Evolutionary conservation across 2,113 vertebrate genomes (phyloP).

Genomic region (Salvelinus alpinus): DNA sequence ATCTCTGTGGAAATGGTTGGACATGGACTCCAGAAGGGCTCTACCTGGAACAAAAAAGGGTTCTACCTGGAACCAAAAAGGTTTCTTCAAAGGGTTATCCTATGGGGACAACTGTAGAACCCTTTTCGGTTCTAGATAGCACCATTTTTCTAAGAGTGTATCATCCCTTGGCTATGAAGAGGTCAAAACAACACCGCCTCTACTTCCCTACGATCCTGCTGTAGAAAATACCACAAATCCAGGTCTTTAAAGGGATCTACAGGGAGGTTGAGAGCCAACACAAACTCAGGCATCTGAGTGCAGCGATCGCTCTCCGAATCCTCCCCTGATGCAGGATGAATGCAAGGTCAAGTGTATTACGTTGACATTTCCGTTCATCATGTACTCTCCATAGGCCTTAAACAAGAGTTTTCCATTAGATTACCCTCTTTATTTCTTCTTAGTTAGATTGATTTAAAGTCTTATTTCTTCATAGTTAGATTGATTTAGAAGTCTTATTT

Average conservation of each 20-base stretch:
- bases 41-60: too few relatives aligned
- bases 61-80: too few relatives aligned
- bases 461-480: too few relatives aligned
- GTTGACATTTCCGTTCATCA: constrained; percentile 26
- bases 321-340: constrained; percentile 27
- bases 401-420: constrained; percentile 9
- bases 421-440: background rate
- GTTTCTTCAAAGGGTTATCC: too few relatives aligned
- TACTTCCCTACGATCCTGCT: background rate
- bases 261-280: background rate
- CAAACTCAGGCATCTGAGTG: background rate
- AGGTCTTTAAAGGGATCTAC: background rate
- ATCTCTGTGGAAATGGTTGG: too few relatives aligned
- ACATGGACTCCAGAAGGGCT: too few relatives aligned
- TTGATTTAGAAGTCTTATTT: too few relatives aligned
- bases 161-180: background rate
- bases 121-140: too few relatives aligned
- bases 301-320: constrained; percentile 12
- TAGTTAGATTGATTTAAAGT: background rate
- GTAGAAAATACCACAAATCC: background rate
- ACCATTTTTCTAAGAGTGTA: background rate
- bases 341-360: constrained; percentile 21
- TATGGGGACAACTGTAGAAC: too few relatives aligned
- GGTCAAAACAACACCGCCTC: background rate
- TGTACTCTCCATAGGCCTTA: background rate